These are phyloP conservation scores for Hemithea aestivaria DNA, from an alignment of 2,888 invertebrate genomes.

Conservation along the genomic window DNA sequence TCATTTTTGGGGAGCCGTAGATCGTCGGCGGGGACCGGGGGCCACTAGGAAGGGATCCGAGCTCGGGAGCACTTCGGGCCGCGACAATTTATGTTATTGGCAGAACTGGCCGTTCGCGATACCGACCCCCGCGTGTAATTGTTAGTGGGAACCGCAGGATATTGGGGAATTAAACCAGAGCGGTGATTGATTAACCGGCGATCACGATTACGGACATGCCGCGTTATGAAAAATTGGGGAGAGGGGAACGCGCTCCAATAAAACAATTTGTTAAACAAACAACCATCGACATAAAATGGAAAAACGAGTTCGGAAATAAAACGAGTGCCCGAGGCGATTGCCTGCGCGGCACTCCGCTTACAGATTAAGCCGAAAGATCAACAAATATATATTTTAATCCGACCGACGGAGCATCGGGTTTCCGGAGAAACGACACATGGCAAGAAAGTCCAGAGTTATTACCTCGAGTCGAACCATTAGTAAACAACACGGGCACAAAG, in stretches of 20 bases:
- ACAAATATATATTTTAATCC: slow-evolving; percentile 76
- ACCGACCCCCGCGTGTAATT: slow-evolving; percentile 73
- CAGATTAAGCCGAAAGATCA: slow-evolving; percentile 71
- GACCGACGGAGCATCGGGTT: slow-evolving; percentile 67
- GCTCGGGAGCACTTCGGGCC: slow-evolving; percentile 56
- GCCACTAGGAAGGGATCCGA: slow-evolving; percentile 19
- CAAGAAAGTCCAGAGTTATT: slow-evolving; percentile 73
- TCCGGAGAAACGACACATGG: slow-evolving; percentile 77
- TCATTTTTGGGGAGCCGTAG: slow-evolving; percentile 15
- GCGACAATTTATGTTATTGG: slow-evolving; percentile 77
- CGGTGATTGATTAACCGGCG: slow-evolving; percentile 72
- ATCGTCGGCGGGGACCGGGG: slow-evolving; percentile 25
- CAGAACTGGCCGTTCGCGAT: slow-evolving; percentile 61
- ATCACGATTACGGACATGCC: slow-evolving; percentile 66
- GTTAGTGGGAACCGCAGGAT: slow-evolving; percentile 73
- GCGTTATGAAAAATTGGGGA: slow-evolving; percentile 52
- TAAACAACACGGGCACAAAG: slow-evolving; percentile 77
- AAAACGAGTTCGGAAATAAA: slow-evolving; percentile 45
- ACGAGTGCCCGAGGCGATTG: slow-evolving; percentile 39
- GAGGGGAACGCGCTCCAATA: slow-evolving; percentile 33
- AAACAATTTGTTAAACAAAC: slow-evolving; percentile 49
- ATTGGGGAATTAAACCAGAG: slow-evolving; percentile 72
- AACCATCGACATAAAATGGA: slow-evolving; percentile 47
- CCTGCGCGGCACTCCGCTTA: slow-evolving; percentile 46
- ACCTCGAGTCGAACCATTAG: slow-evolving; percentile 79